Conservation (phyloP, 2,888 invertebrate species). For the Drosophila neutralis region DNA sequence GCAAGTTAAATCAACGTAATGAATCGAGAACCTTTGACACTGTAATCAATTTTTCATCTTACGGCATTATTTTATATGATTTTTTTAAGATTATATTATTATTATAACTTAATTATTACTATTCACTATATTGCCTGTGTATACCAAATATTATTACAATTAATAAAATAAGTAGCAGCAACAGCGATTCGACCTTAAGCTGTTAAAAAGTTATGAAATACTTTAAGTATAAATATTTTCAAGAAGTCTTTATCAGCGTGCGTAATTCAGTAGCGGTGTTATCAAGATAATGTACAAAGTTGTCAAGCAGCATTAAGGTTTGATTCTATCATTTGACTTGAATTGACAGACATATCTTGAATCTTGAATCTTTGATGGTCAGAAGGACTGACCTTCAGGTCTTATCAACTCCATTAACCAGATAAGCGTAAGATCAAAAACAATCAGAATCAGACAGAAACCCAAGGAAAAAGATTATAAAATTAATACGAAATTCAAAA, state of each 20-base stretch:
- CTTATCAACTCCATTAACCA: neutral
- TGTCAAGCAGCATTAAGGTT: neutral
- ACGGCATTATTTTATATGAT: neutral
- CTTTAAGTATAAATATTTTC: neutral
- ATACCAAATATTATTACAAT: neutral
- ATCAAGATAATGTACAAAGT: neutral
- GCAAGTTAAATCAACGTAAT: neutral
- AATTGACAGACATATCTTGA: neutral
- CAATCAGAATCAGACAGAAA: neutral
- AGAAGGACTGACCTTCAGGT: neutral
- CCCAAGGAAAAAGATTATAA: neutral
- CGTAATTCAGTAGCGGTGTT: neutral
- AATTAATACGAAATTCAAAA: neutral
- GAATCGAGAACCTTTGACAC: neutral
- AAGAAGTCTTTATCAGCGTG: neutral
- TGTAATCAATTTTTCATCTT: neutral
- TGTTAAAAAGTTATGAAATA: neutral
- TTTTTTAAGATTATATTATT: too few relatives aligned
- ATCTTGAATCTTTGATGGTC: constrained; percentile 2
- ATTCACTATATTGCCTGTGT: neutral
- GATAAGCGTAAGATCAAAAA: neutral
- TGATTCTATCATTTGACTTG: neutral
- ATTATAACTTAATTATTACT: neutral
- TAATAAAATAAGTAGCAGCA: neutral
- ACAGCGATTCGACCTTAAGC: neutral